phyloP scores from a whole-genome alignment of 2,888 invertebrate species.

The Drosophila mimetica region DNA sequence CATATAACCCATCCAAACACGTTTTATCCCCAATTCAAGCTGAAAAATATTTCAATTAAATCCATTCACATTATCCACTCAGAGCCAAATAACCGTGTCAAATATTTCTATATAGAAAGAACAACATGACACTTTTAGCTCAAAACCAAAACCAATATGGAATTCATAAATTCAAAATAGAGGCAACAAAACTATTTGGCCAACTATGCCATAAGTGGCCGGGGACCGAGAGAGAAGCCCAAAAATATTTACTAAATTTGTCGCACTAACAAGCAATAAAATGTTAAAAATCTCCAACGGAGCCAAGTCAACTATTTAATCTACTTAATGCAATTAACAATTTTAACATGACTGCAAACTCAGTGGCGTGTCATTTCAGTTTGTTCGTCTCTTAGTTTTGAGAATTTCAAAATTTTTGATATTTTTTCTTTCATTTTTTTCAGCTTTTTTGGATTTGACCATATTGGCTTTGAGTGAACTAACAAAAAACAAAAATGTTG shows the following conservation, averaged over 20 bases:
- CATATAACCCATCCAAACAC: not conserved
- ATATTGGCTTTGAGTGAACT: slow-evolving; percentile 31
- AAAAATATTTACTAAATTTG: slow-evolving; percentile 80
- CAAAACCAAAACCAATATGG: slow-evolving; percentile 54
- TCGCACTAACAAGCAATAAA: slow-evolving; percentile 82
- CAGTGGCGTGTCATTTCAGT: slow-evolving; percentile 61
- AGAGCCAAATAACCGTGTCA: slow-evolving; percentile 69
- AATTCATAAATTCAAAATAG: slow-evolving; percentile 70
- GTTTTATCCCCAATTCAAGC: not conserved
- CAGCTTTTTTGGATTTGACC: slow-evolving; percentile 47
- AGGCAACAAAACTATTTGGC: slow-evolving; percentile 27
- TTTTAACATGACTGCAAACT: slow-evolving; percentile 80
- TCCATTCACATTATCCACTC: slow-evolving; percentile 55
- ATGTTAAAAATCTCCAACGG: slow-evolving; percentile 79
- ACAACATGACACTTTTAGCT: slow-evolving; percentile 70
- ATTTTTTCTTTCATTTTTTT: slow-evolving; percentile 14
- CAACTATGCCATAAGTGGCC: slow-evolving; percentile 48
- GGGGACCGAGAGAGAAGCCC: slow-evolving; percentile 50
- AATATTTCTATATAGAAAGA: slow-evolving; percentile 71
- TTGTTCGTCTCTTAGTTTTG: slow-evolving; percentile 18
- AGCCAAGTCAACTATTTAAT: slow-evolving; percentile 79
- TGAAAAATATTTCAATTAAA: slow-evolving; percentile 43
- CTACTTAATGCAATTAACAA: slow-evolving; percentile 83
- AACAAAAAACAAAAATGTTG: slow-evolving; percentile 29
- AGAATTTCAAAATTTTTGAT: slow-evolving; percentile 39